Evolutionary conservation across 2,113 vertebrate genomes (phyloP), one percentile per base, ranked within the genome.

Genomic region (Sinosuthora webbiana): DNA sequence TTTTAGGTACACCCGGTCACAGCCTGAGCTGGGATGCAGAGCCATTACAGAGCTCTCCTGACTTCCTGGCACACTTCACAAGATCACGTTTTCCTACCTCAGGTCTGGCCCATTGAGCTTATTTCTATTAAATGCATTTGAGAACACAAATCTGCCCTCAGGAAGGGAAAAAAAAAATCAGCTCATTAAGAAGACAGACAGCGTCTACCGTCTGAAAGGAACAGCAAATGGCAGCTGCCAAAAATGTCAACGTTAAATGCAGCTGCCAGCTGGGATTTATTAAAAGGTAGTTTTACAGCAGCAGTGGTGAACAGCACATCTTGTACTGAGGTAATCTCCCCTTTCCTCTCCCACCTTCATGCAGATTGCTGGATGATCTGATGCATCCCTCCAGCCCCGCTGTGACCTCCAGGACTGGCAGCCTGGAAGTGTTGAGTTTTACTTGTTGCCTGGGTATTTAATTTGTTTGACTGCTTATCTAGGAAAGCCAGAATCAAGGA

Each of bases 201-300:
- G 73, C 3, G 35, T 91, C 91, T 95, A 87, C 92, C 55, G 56
- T 71, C 83, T 93, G 90, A 96, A 94, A 93, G 87, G 91, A 96
- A 93, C 44, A 44, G 92, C 92, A 94, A 93, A 96, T 94, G 90
- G 93, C 95, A 97, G 91, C 87, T 95, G 96, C 92, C 95, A 93
- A 92, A 94, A 92, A 42, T 0, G n/a, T 92, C 89, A 93, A 65
- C 2, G 81, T 84, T 95, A 95, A 94, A 93, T 75, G 93, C 93
- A 97, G 93, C 84, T 97, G 95, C 92, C 95, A 94, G 83, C 73
- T 82, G 92, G 80, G 83, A 62, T 81, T 92, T 95, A 94, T 93
- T 95, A 94, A 90, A 93, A 94, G 74, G 90, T 52, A 90, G 83
- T 73, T 92, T 75, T 63, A 82, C 28, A 90, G 93, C 73, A 84